Conservation (phyloP, 2,113 vertebrate genomes). For the Tychaedon coryphoeus region DNA sequence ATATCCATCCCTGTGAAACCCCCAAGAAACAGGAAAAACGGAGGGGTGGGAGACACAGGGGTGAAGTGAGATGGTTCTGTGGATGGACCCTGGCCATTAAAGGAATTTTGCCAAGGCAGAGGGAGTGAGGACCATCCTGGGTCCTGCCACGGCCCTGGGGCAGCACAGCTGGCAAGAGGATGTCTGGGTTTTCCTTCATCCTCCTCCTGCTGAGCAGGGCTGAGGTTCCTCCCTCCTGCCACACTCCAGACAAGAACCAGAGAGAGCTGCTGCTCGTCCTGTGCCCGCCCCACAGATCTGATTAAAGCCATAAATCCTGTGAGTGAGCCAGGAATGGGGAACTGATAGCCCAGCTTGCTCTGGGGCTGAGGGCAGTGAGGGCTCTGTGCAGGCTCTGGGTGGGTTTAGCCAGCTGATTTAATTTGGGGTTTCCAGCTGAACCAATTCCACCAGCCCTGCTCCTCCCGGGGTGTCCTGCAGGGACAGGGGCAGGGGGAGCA, state of each 20-base stretch:
- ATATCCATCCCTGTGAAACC: not conserved
- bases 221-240: not conserved
- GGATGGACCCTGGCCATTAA: not conserved
- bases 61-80: not conserved
- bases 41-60: not conserved
- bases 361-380: fast-evolving
- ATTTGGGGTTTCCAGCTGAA: not conserved
- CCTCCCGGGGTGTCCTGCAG: not conserved
- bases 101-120: not conserved
- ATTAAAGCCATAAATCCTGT: not conserved
- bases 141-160: fast-evolving
- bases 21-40: not conserved
- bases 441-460: fast-evolving
- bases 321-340: not conserved
- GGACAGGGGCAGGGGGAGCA: not conserved
- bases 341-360: not conserved
- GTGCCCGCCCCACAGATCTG: fast-evolving
- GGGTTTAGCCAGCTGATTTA: not conserved
- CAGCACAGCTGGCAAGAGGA: not conserved
- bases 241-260: fast-evolving
- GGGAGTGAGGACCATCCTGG: not conserved
- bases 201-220: fast-evolving
- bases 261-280: not conserved
- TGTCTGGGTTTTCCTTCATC: not conserved
- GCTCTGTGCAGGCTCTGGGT: not conserved